Percentiles rank a stretch among this genome's conserved stretches.
Evolutionary conservation across 2,797 vertebrate genomes (phyloP).

Genomic region (Pogoniulus pusillus): DNA sequence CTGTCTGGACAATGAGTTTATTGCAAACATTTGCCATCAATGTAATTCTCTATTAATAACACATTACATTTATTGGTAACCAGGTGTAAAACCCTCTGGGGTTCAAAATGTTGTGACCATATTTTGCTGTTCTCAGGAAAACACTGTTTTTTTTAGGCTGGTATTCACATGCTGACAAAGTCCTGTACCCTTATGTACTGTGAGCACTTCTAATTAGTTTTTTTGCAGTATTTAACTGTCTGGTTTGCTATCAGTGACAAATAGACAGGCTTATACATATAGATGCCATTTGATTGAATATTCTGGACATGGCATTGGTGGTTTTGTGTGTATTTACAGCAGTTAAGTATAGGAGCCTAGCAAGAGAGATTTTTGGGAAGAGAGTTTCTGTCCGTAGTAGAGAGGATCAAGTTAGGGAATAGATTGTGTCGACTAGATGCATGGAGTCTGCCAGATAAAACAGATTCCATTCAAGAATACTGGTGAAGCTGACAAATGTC

Average conservation of each 20-base stretch:
- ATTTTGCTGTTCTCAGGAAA: neutral
- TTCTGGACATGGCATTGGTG: slow-evolving; percentile 37
- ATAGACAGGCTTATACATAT: neutral
- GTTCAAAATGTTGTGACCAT: neutral
- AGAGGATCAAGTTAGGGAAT: neutral
- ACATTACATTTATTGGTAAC: slow-evolving; percentile 3
- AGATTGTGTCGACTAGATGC: neutral
- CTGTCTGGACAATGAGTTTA: slow-evolving; percentile 45
- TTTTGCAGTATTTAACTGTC: neutral
- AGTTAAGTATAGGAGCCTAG: neutral
- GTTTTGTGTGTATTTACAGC: neutral
- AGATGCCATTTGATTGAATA: slow-evolving; percentile 36
- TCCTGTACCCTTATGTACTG: neutral
- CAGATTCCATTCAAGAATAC: neutral
- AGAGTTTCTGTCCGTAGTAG: neutral
- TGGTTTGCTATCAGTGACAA: neutral
- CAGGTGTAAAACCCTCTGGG: neutral
- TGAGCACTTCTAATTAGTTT: slow-evolving; percentile 35
- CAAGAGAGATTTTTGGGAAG: neutral
- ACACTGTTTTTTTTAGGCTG: slow-evolving; percentile 9
- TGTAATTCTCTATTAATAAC: slow-evolving; percentile 7
- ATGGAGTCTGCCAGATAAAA: neutral
- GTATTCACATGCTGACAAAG: neutral
- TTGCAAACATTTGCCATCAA: neutral
- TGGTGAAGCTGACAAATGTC: neutral